Base-by-base conservation (phyloP, 2,113 vertebrate species). In the Fulmarus glacialis region DNA sequence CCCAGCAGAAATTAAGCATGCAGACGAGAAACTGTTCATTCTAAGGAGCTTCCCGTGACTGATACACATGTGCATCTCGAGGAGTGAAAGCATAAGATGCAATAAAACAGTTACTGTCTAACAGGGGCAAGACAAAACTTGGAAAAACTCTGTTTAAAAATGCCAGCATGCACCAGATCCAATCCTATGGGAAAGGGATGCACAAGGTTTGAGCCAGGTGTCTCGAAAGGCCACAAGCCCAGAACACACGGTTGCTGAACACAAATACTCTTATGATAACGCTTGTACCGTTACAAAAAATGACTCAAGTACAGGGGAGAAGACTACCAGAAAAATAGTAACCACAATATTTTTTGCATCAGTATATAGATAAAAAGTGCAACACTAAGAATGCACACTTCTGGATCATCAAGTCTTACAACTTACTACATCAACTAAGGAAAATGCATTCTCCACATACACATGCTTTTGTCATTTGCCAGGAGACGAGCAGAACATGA, bases 1-100 rank as follows among this genome's bases (percentile, higher is more conserved):
- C 50, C 22, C 18, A 36, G 87, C 70, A 82, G 55, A 84, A 88
- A 48, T 43, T 56, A n/a, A 23, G 55, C 16, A 36, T 9, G 32
- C 47, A 48, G 95, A 34, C 0, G 1, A 36, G 60, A 20, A 45
- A 36, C 4, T 1, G 42, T 6, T 55, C 40, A 4, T 40, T 27
- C 52, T 77, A 15, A 6, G 87, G 80, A 84, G 90, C 82, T 34
- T 50, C 84, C 82, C 14, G 0, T 4, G 72, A 47, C 2, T 20
- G 58, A 45, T 4, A 17, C 2, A 0, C 24, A 24, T 1, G 9
- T 29, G 71, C 70, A 10, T 40, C 42, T 17, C 4, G 12, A 42
- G 68, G 52, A 82, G 68, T 1, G 14, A 90, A 52, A 53, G 4
- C 5, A 0, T 1, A 11, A 1, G 43, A 24, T 1, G 24, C 8